A percentile compares a stretch with the other conserved stretches of the same genome.
Evolutionary conservation across 2,888 invertebrate genomes (phyloP).

Genomic region (Galeruca laticollis): DNA sequence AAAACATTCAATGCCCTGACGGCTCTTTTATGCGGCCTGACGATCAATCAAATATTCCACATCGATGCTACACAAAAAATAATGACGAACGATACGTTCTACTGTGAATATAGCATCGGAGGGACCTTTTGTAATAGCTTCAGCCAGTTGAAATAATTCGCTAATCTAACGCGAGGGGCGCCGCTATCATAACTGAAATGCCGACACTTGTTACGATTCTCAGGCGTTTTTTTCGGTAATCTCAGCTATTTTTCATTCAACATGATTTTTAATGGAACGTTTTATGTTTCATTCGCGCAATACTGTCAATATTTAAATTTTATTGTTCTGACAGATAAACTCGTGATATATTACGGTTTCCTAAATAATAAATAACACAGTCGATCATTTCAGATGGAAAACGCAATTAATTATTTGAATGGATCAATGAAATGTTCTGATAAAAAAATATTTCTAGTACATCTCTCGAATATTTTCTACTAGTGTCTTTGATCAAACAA

Average conservation of each 20-base stretch:
- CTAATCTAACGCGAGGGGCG: constrained; percentile 62
- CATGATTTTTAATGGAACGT: constrained; percentile 32
- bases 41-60: constrained; percentile 60
- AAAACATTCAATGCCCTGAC: constrained; percentile 63
- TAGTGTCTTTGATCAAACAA: too few species aligned
- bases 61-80: constrained; percentile 41
- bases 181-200: constrained; percentile 57
- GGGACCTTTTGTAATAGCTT: constrained; percentile 59
- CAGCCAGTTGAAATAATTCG: constrained; percentile 65
- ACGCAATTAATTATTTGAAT: too few species aligned
- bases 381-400: not conserved
- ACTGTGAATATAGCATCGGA: constrained; percentile 37
- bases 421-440: too few species aligned
- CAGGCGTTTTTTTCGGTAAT: constrained; percentile 56
- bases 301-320: constrained; percentile 17
- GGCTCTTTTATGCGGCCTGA: constrained; percentile 61
- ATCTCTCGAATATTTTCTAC: too few species aligned
- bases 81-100: constrained; percentile 44
- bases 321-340: constrained; percentile 6
- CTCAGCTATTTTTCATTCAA: constrained; percentile 42
- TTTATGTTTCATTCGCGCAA: constrained; percentile 4
- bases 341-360: not conserved
- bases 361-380: not conserved
- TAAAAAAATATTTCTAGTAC: too few species aligned
- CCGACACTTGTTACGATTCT: constrained; percentile 62